Evolutionary conservation across 2,888 invertebrate genomes (phyloP).

Genomic region (Apantesis nais): DNA sequence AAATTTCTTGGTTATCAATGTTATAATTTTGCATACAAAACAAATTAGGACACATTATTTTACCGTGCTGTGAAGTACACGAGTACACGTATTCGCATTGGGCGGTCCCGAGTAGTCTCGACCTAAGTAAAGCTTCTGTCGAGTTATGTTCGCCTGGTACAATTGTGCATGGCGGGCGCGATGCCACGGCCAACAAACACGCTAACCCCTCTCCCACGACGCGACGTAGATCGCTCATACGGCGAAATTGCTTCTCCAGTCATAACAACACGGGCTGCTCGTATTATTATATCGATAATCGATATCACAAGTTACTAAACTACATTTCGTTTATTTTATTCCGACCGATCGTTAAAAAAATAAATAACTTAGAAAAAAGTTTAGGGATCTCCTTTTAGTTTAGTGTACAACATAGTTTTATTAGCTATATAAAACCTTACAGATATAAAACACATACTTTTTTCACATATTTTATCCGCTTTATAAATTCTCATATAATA

Average conservation of each 20-base stretch:
- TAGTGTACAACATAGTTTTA: not conserved
- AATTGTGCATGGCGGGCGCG: slow-evolving; percentile 72
- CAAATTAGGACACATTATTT: slow-evolving; percentile 12
- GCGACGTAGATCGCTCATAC: slow-evolving; percentile 50
- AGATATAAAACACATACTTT: no score
- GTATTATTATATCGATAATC: slow-evolving; percentile 13
- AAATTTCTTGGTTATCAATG: not conserved
- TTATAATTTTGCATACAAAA: not conserved
- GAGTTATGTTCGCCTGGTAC: slow-evolving; percentile 66
- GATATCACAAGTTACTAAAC: not conserved
- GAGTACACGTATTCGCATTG: not conserved
- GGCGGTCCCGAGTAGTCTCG: slow-evolving; percentile 13
- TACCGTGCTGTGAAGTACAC: not conserved
- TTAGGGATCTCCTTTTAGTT: no score
- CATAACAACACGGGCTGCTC: slow-evolving; percentile 30
- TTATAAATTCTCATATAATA: not conserved
- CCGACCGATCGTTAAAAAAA: not conserved
- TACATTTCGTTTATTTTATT: not conserved
- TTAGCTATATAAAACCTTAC: no score
- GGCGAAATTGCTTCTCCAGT: slow-evolving; percentile 45
- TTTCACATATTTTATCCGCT: not conserved
- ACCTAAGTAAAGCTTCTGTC: slow-evolving; percentile 36
- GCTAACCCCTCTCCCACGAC: slow-evolving; percentile 54
- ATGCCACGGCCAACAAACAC: slow-evolving; percentile 53
- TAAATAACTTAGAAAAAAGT: not conserved